Evolutionary conservation across 2,113 vertebrate species (phyloP).

Genomic region (Hymenochirus boettgeri): DNA sequence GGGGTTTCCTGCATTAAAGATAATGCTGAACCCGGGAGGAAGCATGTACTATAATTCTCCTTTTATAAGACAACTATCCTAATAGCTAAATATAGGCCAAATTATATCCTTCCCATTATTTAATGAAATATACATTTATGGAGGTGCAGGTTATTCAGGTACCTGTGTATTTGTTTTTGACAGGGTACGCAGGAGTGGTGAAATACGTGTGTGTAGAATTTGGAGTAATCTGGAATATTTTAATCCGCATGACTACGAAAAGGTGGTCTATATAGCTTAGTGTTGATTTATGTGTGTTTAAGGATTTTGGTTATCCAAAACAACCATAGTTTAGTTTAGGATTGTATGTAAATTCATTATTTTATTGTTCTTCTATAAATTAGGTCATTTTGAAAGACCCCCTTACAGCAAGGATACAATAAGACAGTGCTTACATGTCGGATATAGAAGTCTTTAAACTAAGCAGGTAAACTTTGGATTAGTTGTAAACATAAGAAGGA

Average conservation of each 20-base stretch:
- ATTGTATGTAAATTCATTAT: background rate
- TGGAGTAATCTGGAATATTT: conserved; percentile 95
- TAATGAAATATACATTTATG: too few species aligned
- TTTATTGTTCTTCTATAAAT: conserved; percentile 26
- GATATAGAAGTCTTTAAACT: conserved; percentile 91
- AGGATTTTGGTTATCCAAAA: too few species aligned
- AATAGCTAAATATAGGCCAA: too few species aligned
- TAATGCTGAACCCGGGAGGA: too few species aligned
- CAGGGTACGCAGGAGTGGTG: conserved; percentile 91
- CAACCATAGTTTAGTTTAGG: background rate
- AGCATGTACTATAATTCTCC: too few species aligned
- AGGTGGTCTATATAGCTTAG: conserved; percentile 62
- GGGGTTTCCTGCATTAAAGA: too few species aligned
- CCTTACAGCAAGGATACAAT: conserved; percentile 86
- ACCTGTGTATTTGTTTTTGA: too few species aligned
- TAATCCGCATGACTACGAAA: conserved; percentile 90
- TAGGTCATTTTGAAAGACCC: conserved; percentile 92
- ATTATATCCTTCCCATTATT: too few species aligned
- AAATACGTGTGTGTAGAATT: conserved; percentile 88
- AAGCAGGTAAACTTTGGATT: conserved; percentile 85
- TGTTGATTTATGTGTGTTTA: too few species aligned
- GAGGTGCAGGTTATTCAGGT: too few species aligned
- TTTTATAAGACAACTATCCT: too few species aligned
- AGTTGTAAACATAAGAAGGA: too few species aligned
- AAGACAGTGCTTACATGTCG: conserved; percentile 94